These are phyloP conservation scores for Lutjanus argentimaculatus DNA, from an alignment of 2,797 vertebrate species.

Conservation along the genomic window DNA sequence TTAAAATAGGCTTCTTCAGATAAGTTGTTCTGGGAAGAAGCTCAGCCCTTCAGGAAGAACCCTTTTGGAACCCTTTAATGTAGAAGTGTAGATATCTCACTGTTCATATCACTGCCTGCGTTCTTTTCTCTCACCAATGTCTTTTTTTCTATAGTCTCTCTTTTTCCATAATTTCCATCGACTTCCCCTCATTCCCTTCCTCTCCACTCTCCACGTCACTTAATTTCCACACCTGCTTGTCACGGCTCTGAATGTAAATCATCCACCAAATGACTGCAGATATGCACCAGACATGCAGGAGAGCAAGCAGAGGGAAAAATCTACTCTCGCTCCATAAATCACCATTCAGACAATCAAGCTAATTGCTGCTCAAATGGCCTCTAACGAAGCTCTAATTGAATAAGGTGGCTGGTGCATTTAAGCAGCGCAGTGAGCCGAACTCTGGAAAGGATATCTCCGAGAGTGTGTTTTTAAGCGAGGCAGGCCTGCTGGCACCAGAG, in stretches of 20 bases:
- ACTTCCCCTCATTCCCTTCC: slow-evolving; percentile 30
- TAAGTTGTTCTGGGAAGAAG: too few species aligned
- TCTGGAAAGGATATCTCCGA: slow-evolving; percentile 69
- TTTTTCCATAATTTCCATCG: slow-evolving; percentile 55
- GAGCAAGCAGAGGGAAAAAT: slow-evolving; percentile 51
- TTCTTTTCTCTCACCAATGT: slow-evolving; percentile 46
- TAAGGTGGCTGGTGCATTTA: slow-evolving; percentile 70
- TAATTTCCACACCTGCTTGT: slow-evolving; percentile 79
- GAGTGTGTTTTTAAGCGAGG: slow-evolving; percentile 58
- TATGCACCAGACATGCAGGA: slow-evolving; percentile 64
- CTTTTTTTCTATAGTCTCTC: slow-evolving; percentile 19
- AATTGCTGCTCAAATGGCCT: slow-evolving; percentile 72
- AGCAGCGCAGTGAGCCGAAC: slow-evolving; percentile 49
- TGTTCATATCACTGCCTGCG: neutral
- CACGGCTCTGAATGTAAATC: slow-evolving; percentile 61
- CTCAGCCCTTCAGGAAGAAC: too few species aligned
- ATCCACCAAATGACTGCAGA: slow-evolving; percentile 67
- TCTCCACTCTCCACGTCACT: slow-evolving; percentile 43
- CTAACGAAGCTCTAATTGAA: slow-evolving; percentile 77
- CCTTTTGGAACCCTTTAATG: too few species aligned
- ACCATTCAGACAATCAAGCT: slow-evolving; percentile 76
- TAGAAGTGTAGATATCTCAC: neutral
- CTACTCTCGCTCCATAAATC: slow-evolving; percentile 73
- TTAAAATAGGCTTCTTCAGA: too few species aligned
- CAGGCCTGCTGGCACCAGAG: slow-evolving; percentile 74